These are phyloP conservation scores for Silvanus unidentatus DNA, from an alignment of 2,888 invertebrate genomes.

Conservation along the genomic window DNA sequence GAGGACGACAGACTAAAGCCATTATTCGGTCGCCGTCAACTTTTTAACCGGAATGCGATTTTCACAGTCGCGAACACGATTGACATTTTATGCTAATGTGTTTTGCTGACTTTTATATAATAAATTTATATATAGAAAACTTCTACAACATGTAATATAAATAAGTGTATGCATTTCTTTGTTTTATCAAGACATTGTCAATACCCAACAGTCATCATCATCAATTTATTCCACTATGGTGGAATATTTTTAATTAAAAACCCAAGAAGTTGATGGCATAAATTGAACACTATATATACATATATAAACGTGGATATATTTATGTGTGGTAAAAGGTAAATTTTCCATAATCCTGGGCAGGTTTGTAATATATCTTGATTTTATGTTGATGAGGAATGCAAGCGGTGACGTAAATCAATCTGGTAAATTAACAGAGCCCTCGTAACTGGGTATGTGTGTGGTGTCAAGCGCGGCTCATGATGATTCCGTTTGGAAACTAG, in stretches of 20 bases:
- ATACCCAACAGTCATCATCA: too few species aligned
- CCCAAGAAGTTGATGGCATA: background rate
- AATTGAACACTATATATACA: conserved; percentile 6
- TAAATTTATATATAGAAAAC: too few species aligned
- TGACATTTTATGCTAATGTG: conserved; percentile 37
- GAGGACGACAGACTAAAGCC: conserved; percentile 36
- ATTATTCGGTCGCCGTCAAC: conserved; percentile 38
- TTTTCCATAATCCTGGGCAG: conserved; percentile 35
- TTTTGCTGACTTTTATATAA: too few species aligned
- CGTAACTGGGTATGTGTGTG: conserved; percentile 30
- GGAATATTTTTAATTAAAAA: too few species aligned
- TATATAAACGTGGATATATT: conserved; percentile 5
- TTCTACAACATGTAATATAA: too few species aligned
- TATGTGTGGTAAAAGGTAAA: conserved; percentile 23
- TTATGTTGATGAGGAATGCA: conserved; percentile 41
- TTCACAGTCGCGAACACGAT: conserved; percentile 31
- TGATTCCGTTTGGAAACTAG: conserved; percentile 6
- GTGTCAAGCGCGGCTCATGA: conserved; percentile 3
- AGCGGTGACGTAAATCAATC: conserved; percentile 44
- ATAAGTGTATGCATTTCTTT: too few species aligned
- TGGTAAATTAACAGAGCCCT: conserved; percentile 39
- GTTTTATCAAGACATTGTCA: too few species aligned
- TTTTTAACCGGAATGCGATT: conserved; percentile 31
- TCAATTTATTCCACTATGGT: too few species aligned
- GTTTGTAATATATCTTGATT: conserved; percentile 39